Percentiles rank a stretch among this genome's conserved stretches.
These are phyloP conservation scores for Drosophila ananassae DNA, from an alignment of 1,140 invertebrate species.

Conservation along the genomic window DNA sequence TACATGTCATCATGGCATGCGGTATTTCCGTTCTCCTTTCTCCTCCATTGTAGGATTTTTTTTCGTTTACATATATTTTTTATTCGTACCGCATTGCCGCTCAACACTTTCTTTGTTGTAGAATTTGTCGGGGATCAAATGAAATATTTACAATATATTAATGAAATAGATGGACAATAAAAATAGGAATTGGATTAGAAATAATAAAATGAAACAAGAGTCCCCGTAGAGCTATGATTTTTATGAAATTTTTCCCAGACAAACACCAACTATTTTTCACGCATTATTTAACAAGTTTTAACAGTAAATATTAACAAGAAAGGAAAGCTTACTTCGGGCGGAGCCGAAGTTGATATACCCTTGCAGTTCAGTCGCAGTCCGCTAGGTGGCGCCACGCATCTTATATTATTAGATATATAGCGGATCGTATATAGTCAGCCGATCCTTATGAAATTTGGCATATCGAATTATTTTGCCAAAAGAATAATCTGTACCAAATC, in stretches of 20 bases:
- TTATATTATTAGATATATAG: too few species aligned
- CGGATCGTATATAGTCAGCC: too few species aligned
- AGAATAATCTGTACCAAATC: too few species aligned
- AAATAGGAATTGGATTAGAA: not conserved
- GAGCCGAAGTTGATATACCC: too few species aligned
- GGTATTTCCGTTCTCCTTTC: constrained; percentile 40
- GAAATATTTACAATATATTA: not conserved
- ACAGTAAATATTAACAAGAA: constrained; percentile 5
- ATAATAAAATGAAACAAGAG: not conserved
- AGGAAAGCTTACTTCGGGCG: too few species aligned
- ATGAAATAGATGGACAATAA: not conserved
- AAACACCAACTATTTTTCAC: constrained; percentile 15
- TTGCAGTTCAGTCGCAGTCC: too few species aligned
- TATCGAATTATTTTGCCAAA: too few species aligned
- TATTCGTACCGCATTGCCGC: constrained; percentile 12
- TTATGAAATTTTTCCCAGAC: not conserved
- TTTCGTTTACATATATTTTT: constrained; percentile 4
- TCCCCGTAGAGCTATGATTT: too few species aligned
- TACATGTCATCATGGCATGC: constrained; percentile 77
- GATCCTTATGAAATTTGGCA: too few species aligned
- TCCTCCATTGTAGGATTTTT: not conserved
- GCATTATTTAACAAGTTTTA: constrained; percentile 47
- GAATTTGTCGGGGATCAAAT: too few species aligned
- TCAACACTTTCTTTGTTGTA: constrained; percentile 7
- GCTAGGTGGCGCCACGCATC: too few species aligned